A percentile compares a stretch with the other conserved stretches of the same genome.
Conservation (phyloP, 2,888 invertebrate genomes). For the Galeruca laticollis region DNA sequence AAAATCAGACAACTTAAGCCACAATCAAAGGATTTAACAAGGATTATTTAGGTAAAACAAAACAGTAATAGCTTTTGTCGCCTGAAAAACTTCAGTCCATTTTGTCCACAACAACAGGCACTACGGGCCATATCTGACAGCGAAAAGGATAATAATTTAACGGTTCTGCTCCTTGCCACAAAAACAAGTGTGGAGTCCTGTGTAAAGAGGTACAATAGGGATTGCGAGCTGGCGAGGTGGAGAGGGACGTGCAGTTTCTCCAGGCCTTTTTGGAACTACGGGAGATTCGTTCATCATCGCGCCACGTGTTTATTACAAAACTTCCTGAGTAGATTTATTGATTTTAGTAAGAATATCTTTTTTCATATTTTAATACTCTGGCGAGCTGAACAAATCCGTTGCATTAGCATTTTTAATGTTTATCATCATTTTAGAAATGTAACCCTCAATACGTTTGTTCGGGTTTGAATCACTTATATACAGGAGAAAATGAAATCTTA, state of each 20-base stretch:
- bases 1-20: background rate
- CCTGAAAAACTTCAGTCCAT: slow-evolving; percentile 2
- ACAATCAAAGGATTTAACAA: slow-evolving; percentile 8
- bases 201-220: slow-evolving; percentile 29
- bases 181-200: slow-evolving; percentile 24
- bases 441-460: background rate
- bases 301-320: background rate
- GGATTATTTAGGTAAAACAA: slow-evolving; percentile 11
- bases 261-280: background rate
- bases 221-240: background rate
- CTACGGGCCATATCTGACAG: slow-evolving; percentile 28
- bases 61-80: background rate
- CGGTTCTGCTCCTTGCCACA: slow-evolving; percentile 20
- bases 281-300: slow-evolving; percentile 1
- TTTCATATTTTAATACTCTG: background rate
- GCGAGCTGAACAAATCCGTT: background rate
- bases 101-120: slow-evolving; percentile 10
- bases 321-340: slow-evolving; percentile 7
- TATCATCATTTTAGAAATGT: background rate
- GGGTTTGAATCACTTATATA: background rate
- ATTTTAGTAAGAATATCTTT: background rate
- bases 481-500: background rate
- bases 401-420: background rate
- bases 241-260: background rate
- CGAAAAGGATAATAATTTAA: slow-evolving; percentile 33